A percentile compares a stretch with the other conserved stretches of the same genome.
Evolutionary conservation across 2,888 invertebrate genomes (phyloP).

Genomic region (Nephrotoma appendiculata): DNA sequence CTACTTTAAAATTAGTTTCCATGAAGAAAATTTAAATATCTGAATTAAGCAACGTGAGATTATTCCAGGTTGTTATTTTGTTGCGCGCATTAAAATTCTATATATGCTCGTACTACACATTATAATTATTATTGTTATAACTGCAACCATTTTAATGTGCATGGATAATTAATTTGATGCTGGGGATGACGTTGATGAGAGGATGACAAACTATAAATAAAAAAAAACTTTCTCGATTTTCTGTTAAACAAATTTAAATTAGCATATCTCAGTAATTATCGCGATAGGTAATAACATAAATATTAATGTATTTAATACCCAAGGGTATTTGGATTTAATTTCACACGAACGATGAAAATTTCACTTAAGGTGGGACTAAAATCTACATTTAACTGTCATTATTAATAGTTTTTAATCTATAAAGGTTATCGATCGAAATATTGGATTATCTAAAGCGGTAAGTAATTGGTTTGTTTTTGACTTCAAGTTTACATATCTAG

Average conservation of each 20-base stretch:
- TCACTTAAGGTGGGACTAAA: background rate
- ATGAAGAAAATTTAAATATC: too few species aligned
- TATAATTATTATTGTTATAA: background rate
- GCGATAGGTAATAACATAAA: background rate
- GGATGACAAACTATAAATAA: background rate
- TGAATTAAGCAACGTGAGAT: too few species aligned
- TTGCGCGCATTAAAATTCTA: background rate
- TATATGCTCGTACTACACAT: too few species aligned
- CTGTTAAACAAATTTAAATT: background rate
- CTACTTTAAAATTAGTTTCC: background rate
- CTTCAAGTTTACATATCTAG: too few species aligned
- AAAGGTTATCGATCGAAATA: too few species aligned
- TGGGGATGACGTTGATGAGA: background rate
- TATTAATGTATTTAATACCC: background rate
- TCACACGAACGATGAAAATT: background rate
- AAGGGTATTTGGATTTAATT: background rate
- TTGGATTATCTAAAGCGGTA: too few species aligned
- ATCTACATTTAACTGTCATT: too few species aligned
- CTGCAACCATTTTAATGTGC: background rate
- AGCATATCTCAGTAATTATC: background rate
- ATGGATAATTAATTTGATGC: background rate
- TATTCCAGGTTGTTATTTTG: too few species aligned
- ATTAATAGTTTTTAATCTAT: too few species aligned
- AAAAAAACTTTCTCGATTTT: background rate
- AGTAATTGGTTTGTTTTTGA: too few species aligned